phyloP scores from a whole-genome alignment of 2,113 vertebrate genomes.

The Saimiri boliviensis region DNA sequence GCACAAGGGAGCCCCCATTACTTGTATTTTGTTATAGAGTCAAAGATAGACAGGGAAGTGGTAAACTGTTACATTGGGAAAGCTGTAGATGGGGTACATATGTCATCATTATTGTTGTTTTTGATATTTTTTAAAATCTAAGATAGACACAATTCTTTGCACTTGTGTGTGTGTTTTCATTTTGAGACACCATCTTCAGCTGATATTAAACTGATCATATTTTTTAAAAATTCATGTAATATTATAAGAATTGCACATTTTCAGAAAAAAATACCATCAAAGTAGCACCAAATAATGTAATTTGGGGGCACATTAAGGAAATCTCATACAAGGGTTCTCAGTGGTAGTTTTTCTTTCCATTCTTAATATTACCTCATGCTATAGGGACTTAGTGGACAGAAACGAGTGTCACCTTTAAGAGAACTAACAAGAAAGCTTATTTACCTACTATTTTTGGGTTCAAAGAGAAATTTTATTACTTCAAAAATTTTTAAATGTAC shows the following conservation, averaged over 20 bases:
- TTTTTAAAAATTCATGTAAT: neutral
- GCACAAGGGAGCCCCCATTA: neutral
- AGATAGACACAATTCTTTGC: neutral
- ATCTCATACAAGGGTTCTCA: neutral
- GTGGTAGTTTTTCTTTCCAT: neutral
- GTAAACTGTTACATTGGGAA: neutral
- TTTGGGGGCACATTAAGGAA: neutral
- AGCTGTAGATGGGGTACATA: neutral
- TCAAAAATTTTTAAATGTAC: neutral
- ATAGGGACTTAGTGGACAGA: neutral
- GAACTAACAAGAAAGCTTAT: neutral
- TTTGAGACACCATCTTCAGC: neutral
- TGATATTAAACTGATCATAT: neutral
- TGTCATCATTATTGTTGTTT: neutral
- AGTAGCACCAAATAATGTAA: neutral
- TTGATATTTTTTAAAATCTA: neutral
- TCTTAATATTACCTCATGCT: neutral
- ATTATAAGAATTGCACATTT: neutral
- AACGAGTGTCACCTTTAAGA: neutral
- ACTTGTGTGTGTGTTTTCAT: neutral
- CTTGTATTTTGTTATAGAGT: neutral
- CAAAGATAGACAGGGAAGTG: neutral
- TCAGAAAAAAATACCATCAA: neutral
- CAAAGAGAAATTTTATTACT: neutral
- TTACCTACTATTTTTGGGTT: neutral